phyloP scores from a whole-genome alignment of 1,140 invertebrate genomes.

The Dryas iulia region DNA sequence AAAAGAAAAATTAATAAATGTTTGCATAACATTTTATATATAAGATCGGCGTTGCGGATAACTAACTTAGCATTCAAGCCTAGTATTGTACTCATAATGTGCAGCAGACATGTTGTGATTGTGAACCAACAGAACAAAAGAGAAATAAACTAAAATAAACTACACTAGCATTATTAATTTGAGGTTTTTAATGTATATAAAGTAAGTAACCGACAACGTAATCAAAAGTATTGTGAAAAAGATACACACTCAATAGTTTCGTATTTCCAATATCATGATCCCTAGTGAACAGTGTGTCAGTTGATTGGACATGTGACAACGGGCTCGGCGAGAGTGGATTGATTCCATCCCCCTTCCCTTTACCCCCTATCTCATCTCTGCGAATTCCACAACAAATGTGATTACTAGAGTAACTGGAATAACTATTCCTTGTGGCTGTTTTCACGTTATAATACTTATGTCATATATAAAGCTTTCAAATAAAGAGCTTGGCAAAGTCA shows the following conservation, averaged over 20 bases:
- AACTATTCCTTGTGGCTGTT: slow-evolving; percentile 43
- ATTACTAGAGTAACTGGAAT: slow-evolving; percentile 50
- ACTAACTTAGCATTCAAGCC: no score
- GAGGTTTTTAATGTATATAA: no score
- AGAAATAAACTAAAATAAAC: no score
- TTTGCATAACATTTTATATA: no score
- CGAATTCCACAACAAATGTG: slow-evolving; percentile 63
- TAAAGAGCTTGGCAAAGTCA: neutral
- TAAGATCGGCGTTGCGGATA: no score
- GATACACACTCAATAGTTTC: slow-evolving; percentile 35
- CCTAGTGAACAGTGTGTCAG: slow-evolving; percentile 68
- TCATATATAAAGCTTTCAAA: neutral
- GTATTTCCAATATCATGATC: slow-evolving; percentile 55
- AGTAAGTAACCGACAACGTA: neutral
- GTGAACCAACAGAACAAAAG: no score
- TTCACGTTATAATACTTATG: neutral
- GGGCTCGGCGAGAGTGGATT: slow-evolving; percentile 69
- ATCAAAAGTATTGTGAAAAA: slow-evolving; percentile 14
- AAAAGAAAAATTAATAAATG: no score
- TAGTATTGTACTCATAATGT: no score
- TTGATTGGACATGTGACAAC: slow-evolving; percentile 73
- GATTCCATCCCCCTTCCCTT: slow-evolving; percentile 46
- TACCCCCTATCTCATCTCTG: slow-evolving; percentile 22
- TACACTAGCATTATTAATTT: no score
- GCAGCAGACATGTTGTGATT: no score